A percentile compares a stretch with the other conserved stretches of the same genome.
Conservation (phyloP, 2,797 vertebrate species). For the Tangara arthus region DNA sequence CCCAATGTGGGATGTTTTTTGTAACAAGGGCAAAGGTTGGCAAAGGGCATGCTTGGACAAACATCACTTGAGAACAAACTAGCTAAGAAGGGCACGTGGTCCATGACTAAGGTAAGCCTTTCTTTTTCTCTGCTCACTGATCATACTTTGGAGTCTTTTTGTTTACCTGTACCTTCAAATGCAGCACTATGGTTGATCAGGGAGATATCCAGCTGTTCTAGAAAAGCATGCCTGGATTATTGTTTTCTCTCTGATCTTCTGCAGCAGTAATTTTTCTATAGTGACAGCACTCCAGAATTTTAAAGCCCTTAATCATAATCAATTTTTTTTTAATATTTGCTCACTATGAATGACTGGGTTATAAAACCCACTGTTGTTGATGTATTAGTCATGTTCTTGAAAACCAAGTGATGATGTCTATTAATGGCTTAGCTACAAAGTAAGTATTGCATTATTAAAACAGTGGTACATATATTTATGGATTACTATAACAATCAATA, state of each 20-base stretch:
- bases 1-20: not conserved
- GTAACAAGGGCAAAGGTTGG: not conserved
- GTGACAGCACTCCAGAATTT: not conserved
- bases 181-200: not conserved
- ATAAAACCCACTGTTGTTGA: not conserved
- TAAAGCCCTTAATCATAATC: conserved; percentile 2
- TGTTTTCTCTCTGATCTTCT: not conserved
- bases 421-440: not conserved
- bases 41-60: not conserved
- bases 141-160: not conserved
- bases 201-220: not conserved
- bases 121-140: not conserved
- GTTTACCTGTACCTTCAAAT: not conserved
- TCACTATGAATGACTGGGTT: not conserved
- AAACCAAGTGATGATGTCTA: not conserved
- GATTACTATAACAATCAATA: not conserved
- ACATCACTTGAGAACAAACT: not conserved
- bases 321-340: not conserved
- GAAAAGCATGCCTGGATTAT: not conserved
- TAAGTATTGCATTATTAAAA: not conserved
- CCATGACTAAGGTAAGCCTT: not conserved
- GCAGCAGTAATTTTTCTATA: not conserved
- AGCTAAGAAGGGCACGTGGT: not conserved
- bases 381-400: not conserved
- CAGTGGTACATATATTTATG: not conserved